These are phyloP conservation scores for Pollenia amentaria DNA, from an alignment of 2,888 invertebrate genomes.

Conservation along the genomic window DNA sequence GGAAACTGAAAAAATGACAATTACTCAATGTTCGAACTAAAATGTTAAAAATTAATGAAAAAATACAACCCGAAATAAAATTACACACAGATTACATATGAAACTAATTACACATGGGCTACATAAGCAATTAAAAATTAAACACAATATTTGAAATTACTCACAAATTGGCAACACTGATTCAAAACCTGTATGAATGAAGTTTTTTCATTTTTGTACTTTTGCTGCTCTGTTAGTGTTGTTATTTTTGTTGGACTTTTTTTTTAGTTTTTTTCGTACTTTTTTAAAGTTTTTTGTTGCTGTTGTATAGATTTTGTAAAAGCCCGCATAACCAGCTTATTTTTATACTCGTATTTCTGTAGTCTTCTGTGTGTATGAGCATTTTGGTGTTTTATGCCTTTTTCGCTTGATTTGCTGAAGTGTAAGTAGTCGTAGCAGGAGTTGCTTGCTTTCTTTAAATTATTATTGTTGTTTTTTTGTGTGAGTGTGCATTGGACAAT, in stretches of 20 bases:
- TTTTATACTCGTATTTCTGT: constrained; percentile 12
- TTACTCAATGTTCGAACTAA: too few relatives aligned
- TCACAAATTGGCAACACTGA: too few relatives aligned
- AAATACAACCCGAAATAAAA: too few relatives aligned
- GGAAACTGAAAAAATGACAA: too few relatives aligned
- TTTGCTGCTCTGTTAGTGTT: constrained; percentile 12
- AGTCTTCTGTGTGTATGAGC: constrained; percentile 25
- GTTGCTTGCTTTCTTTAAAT: constrained; percentile 29
- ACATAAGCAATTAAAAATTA: too few relatives aligned
- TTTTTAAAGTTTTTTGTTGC: constrained; percentile 14
- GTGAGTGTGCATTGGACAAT: constrained; percentile 1
- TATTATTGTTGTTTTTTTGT: neutral
- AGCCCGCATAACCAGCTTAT: constrained; percentile 64
- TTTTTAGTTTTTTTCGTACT: constrained; percentile 30
- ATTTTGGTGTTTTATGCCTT: constrained; percentile 26
- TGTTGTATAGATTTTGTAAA: constrained; percentile 51
- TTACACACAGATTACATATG: too few relatives aligned
- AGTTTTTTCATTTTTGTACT: constrained; percentile 44
- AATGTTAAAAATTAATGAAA: too few relatives aligned
- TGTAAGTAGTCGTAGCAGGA: constrained; percentile 54
- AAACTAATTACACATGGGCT: too few relatives aligned
- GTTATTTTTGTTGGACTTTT: constrained; percentile 46
- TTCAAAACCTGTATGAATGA: constrained; percentile 16
- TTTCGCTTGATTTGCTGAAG: constrained; percentile 25
- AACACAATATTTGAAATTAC: too few relatives aligned